These are phyloP conservation scores for Trichopria drosophilae DNA, from an alignment of 2,888 invertebrate species.

Conservation along the genomic window DNA sequence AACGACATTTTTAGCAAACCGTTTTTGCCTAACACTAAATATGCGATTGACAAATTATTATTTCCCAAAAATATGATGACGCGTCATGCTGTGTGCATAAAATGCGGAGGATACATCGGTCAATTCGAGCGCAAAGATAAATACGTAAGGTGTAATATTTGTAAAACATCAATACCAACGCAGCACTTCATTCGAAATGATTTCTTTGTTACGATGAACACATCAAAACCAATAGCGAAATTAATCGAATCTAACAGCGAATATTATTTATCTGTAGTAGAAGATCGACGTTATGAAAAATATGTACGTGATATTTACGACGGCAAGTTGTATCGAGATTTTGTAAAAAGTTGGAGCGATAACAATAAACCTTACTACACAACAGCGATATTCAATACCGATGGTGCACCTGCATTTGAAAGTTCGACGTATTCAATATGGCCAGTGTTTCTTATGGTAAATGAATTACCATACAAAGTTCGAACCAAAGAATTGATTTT, in stretches of 20 bases:
- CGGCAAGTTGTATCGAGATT: too few relatives aligned
- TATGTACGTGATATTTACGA: too few relatives aligned
- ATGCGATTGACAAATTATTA: slow-evolving; percentile 1
- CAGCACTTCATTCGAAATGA: background rate
- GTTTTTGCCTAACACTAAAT: background rate
- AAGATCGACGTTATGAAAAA: slow-evolving; percentile 1
- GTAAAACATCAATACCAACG: background rate
- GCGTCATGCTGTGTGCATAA: slow-evolving; percentile 2
- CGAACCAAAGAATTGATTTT: slow-evolving; percentile 7
- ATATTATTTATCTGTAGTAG: background rate
- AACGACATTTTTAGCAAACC: background rate
- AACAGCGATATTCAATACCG: slow-evolving; percentile 19
- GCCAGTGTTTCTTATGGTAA: slow-evolving; percentile 12
- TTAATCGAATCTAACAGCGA: slow-evolving; percentile 4
- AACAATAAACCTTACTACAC: too few relatives aligned
- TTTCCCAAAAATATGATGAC: slow-evolving; percentile 6
- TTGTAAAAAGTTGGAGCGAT: too few relatives aligned
- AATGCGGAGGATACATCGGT: slow-evolving; percentile 2
- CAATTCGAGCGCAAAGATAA: background rate
- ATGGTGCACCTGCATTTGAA: slow-evolving; percentile 19
- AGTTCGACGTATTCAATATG: slow-evolving; percentile 9
- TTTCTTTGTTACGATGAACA: slow-evolving; percentile 4
- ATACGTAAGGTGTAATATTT: background rate
- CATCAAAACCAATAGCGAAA: background rate
- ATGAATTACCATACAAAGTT: slow-evolving; percentile 13